Evolutionary conservation across 92 coral and sea anemone species (phyloP), one percentile per base, ranked within the genome.

Genomic region (Umimayanthus chanpuru): DNA sequence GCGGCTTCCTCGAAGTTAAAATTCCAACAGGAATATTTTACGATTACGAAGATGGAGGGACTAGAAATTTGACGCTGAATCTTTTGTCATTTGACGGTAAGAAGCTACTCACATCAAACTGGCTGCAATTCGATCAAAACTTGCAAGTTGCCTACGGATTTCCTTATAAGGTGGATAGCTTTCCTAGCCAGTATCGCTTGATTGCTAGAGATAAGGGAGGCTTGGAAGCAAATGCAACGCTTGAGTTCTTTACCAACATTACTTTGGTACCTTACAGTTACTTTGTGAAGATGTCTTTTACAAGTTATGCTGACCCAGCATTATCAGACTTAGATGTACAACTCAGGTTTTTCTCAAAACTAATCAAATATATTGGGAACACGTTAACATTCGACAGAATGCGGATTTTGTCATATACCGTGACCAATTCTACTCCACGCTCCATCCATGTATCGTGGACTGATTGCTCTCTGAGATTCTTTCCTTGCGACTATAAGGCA

Each of bases 21-120:
- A 82, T 95, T 8, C 93, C 98, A 39, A 26, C 70, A 0, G 85
- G 89, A 16, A 89, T 93, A 0, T 96, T 95, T 89, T 49, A 80
- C 30, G 98, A 96, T 82, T 55, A 80, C 29, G 94, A 93, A 77
- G 98, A 96, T 64, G 95, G 94, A 10, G 89, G 89, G 87, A 92
- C 98, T 5, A 67, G 92, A 1, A 90, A 93, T 30, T 89, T 96
- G 75, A 86, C 78, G n/a, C 73, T 96, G 73, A 85, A 76, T 4
- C 88, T 94, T 70, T 58, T 68, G 86, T 90, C 90, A 29, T 73
- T 80, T 50, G 89, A 89, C 18, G 90, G 81, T 26, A 28, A 76
- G 16, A 82, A 80, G 21, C 90, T 88, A 4, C 81, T 49, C 7
- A 83, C 90, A n/a, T 44, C 88, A 3, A 85, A 90, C 72, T 89